Base-by-base conservation (phyloP, 92 coral and sea anemone genomes). In the Actinostola sp. region DNA sequence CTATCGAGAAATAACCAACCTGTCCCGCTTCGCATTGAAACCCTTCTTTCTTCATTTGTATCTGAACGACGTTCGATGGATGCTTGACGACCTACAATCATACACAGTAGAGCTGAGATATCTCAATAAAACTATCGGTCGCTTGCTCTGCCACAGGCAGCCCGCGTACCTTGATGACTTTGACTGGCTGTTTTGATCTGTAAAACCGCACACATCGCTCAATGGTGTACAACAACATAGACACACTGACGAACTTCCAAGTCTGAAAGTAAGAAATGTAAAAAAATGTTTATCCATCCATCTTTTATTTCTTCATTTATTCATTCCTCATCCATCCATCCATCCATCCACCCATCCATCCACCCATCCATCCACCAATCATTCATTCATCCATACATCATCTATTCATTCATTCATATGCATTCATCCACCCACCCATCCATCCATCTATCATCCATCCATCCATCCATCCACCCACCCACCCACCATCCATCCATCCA, bases 21-120 rank as follows among this genome's bases (percentile, higher is more conserved):
- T 93, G 98, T 8, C 98, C 96, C 10, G 98, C 98, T 38, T 78
- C 92, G 63, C 90, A 93, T 38, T 55, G 52, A 61, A 93, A 90
- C 9, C 96, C 98, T 23, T 86, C 45, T 67, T 90, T 90, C 71
- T 89, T 90, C 98, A 93, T 93, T 62, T 88, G 88, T 27, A 93
- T 93, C 73, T 93, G 94, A 23, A 93, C 71, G 27, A 93, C 98
- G 42, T 75, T 87, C 1, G 98, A 93, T 17, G 98, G 98, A 65
- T 90, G 97, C 55, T 88, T 93, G 42, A 93, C 73, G 28, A 93
- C 93, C 98, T 92, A 28, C 27, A n/a, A 57, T 52, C 28, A 52
- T 4, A 48, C 9, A 48, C 3, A 48, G 9, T 9, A 48, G 19
- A 4, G 54, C 3, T 14, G 54, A 39, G 7, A 39, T 39, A 39